Evolutionary conservation across 2,888 invertebrate species (phyloP).

Genomic region (Incurvaria masculella): DNA sequence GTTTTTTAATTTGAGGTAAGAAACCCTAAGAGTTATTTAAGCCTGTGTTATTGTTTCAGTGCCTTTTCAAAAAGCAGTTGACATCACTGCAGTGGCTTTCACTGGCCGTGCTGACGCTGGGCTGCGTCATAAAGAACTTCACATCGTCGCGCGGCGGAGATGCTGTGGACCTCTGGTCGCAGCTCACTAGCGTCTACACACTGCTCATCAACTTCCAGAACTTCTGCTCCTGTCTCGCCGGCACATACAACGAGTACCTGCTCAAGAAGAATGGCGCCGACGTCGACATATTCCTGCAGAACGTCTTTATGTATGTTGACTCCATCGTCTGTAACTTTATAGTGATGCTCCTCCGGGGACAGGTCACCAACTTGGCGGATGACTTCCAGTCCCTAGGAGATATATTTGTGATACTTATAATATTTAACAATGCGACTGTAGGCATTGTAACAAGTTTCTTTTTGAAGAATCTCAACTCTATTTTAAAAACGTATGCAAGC

Average conservation of each 20-base stretch:
- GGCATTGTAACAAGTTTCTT: constrained; percentile 95
- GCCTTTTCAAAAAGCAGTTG: constrained; percentile 80
- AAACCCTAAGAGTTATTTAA: too few species aligned
- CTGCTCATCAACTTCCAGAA: constrained; percentile 72
- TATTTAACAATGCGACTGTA: constrained; percentile 85
- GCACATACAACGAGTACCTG: constrained; percentile 94
- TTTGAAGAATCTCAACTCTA: constrained; percentile 88
- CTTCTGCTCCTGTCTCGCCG: constrained; percentile 89
- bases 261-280: constrained; percentile 81
- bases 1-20: constrained; percentile 9
- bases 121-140: constrained; percentile 89
- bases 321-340: constrained; percentile 89
- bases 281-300: constrained; percentile 89
- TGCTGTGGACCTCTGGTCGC: constrained; percentile 31
- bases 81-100: constrained; percentile 86
- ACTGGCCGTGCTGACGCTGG: constrained; percentile 76
- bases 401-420: constrained; percentile 73
- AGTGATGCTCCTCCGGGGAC: constrained; percentile 66
- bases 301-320: constrained; percentile 93
- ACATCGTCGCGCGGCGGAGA: constrained; percentile 39
- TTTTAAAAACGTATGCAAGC: constrained; percentile 93
- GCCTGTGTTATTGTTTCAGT: constrained; percentile 50
- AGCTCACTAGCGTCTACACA: constrained; percentile 57
- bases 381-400: constrained; percentile 57
- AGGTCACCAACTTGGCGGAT: constrained; percentile 59